Evolutionary conservation across 1,140 invertebrate species (phyloP), one percentile per base, ranked within the genome.

Genomic region (Drosophila arizonae): DNA sequence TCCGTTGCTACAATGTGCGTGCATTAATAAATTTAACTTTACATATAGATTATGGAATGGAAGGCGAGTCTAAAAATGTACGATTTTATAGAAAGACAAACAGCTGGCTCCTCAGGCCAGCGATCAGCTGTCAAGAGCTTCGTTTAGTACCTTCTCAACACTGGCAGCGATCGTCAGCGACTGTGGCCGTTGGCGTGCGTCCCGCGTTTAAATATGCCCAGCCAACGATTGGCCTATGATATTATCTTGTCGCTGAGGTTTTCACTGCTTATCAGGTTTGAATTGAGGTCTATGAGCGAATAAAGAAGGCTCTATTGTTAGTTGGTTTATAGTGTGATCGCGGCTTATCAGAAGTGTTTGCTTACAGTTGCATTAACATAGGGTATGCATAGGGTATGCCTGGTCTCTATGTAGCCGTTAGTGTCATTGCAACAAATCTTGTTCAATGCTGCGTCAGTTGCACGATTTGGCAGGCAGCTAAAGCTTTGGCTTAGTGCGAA

Each of bases 151-250:
- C 82, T 84, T 61, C 58, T 52, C 79, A 82, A 87, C 76, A 82
- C 79, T 87, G 67, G 63, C 58, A 52, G 17, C 60, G 64, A 28
- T 72, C 67, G 54, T 21, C 26, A 9, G 39, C 64, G 64, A 84
- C 84, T 87, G 73, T 54, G 26, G 3, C 45, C 52, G 17, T 55
- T 63, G 17, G 24, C 39, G 13, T 30, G 41, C 43, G 57, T 15
- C 41, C 21, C 48, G n/a, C 46, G 60, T 75, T 87, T 87, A 88
- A 87, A 87, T 87, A 88, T 48, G 71, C 13, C 17, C 24, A 9
- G 36, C 50, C 4, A 11, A 41, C 26, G 9, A 50, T 15, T 55
- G 6, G 4, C 15, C 36, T 26, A 33, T n/a, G 58, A 75, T 52
- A 56, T 56, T 41, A 51, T 56, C 63, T 41, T n/a, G 52, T 45